These are phyloP conservation scores for Apocrypta bakeri DNA, from an alignment of 1,140 invertebrate species.

Conservation along the genomic window DNA sequence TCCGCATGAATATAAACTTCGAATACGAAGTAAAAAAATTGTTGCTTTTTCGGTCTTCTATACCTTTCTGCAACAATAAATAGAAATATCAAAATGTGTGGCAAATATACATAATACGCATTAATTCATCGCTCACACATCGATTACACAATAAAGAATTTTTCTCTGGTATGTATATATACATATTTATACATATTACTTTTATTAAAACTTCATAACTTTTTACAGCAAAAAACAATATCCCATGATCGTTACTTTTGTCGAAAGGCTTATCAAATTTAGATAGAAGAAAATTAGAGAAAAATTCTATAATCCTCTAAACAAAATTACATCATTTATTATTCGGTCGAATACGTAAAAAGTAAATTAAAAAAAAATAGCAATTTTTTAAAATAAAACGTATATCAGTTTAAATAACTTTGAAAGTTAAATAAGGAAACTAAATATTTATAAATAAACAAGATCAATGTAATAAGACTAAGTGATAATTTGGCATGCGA, in stretches of 20 bases:
- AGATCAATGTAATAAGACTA: conserved; percentile 2
- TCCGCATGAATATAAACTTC: neutral
- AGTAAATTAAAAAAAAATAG: neutral
- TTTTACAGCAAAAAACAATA: no score
- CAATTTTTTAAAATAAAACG: neutral
- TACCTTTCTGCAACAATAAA: conserved; percentile 3
- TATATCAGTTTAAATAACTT: neutral
- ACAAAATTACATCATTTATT: neutral
- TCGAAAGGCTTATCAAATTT: no score
- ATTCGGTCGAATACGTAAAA: neutral
- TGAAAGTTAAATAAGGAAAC: conserved; percentile 17
- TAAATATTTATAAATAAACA: conserved; percentile 12
- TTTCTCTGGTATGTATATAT: neutral
- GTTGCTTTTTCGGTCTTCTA: neutral
- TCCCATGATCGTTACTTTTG: no score
- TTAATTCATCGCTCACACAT: conserved; percentile 15
- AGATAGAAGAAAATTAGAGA: no score
- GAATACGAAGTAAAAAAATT: neutral
- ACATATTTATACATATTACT: neutral
- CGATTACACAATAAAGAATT: neutral
- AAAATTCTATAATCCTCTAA: conserved; percentile 24
- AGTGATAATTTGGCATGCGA: conserved; percentile 39
- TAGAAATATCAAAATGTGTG: conserved; percentile 16
- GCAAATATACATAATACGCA: neutral
- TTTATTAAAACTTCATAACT: neutral